Evolutionary conservation across 2,113 vertebrate genomes (phyloP).

Genomic region (Poicephalus meyeri): DNA sequence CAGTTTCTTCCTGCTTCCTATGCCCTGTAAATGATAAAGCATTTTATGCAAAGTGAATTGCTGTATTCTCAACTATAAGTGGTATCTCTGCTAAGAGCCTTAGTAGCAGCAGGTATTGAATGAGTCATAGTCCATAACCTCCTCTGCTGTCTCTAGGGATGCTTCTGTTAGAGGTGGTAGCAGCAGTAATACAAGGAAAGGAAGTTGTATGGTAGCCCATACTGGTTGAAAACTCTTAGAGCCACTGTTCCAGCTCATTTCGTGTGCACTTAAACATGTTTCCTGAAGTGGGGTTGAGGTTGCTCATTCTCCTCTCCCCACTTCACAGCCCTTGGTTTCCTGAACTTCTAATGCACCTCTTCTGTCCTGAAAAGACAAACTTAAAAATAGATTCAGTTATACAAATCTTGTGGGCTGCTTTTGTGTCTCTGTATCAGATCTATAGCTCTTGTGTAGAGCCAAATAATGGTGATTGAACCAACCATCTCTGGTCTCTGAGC

Average conservation of each 20-base stretch:
- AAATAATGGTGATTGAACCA: neutral
- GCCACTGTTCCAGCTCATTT: neutral
- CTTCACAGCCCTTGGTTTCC: conserved; percentile 7
- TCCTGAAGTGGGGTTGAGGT: neutral
- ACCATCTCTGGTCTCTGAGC: neutral
- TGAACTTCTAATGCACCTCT: neutral
- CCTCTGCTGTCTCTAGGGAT: neutral
- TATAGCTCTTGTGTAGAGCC: neutral
- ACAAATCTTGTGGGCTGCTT: neutral
- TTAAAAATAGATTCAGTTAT: neutral
- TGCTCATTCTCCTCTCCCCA: neutral
- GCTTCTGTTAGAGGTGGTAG: neutral
- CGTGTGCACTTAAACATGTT: neutral
- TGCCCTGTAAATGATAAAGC: neutral
- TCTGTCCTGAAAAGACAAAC: neutral
- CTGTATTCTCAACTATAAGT: neutral
- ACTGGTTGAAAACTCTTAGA: neutral
- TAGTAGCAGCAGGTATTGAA: neutral
- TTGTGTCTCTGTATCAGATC: neutral
- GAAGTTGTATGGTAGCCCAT: neutral
- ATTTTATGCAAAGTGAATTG: neutral
- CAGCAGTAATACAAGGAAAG: neutral
- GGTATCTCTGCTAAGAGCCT: neutral
- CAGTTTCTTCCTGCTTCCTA: neutral
- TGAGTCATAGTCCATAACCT: neutral